Evolutionary conservation across 2,113 vertebrate genomes (phyloP).

Genomic region (Dipodomys stephensi): DNA sequence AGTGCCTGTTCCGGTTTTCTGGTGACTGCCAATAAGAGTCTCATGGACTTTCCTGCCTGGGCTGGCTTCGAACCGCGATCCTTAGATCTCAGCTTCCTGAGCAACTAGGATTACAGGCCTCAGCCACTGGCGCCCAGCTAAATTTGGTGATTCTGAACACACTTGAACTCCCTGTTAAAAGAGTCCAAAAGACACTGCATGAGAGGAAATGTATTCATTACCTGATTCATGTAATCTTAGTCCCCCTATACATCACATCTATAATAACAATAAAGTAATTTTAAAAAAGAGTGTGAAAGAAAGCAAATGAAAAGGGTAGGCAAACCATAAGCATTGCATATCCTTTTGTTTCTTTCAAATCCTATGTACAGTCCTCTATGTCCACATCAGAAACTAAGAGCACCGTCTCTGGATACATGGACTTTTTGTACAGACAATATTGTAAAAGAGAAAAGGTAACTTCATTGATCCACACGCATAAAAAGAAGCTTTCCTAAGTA

Average conservation of each 20-base stretch:
- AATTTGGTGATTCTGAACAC: background rate
- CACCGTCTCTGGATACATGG: background rate
- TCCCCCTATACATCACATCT: too few relatives aligned
- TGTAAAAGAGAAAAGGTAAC: slow-evolving; percentile 34
- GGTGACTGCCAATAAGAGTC: too few relatives aligned
- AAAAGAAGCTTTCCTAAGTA: slow-evolving; percentile 1
- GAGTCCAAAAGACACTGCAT: too few relatives aligned
- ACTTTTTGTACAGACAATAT: slow-evolving; percentile 17
- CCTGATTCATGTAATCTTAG: too few relatives aligned
- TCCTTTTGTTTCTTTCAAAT: slow-evolving; percentile 43
- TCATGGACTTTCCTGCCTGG: too few relatives aligned
- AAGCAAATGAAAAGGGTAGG: background rate
- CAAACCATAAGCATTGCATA: background rate
- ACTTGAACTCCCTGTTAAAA: background rate
- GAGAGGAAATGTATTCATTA: too few relatives aligned
- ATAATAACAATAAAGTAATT: background rate
- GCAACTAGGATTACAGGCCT: too few relatives aligned
- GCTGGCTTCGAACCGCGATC: too few relatives aligned
- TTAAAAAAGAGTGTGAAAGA: slow-evolving; percentile 11
- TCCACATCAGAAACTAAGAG: background rate
- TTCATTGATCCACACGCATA: background rate
- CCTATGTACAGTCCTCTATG: background rate
- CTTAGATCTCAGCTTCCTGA: too few relatives aligned
- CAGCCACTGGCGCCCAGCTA: too few relatives aligned
- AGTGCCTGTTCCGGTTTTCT: too few relatives aligned